These are phyloP conservation scores for Glaucopsyche alexis DNA, from an alignment of 2,888 invertebrate genomes.

Conservation along the genomic window DNA sequence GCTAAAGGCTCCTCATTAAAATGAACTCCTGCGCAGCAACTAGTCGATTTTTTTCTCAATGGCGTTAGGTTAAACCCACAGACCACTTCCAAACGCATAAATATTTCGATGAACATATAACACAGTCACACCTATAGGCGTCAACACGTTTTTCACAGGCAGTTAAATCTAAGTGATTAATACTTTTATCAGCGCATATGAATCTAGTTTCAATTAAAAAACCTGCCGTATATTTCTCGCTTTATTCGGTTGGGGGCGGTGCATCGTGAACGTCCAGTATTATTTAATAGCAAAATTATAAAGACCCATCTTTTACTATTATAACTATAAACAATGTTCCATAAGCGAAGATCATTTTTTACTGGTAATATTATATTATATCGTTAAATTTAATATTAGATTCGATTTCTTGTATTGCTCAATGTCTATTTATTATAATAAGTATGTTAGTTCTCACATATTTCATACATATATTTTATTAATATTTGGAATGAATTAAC, in stretches of 20 bases:
- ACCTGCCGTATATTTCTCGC: conserved; percentile 75
- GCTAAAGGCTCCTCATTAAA: no score
- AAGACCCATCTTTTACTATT: conserved; percentile 50
- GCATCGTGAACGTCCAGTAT: conserved; percentile 50
- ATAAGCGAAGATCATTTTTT: conserved; percentile 50
- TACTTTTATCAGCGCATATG: conserved; percentile 67
- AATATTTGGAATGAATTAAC: background rate
- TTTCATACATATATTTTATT: conserved; percentile 47
- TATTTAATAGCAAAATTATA: conserved; percentile 51
- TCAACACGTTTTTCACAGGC: conserved; percentile 51
- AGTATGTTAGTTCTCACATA: conserved; percentile 65
- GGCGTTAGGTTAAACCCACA: background rate
- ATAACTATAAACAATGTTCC: conserved; percentile 43
- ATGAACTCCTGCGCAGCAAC: background rate
- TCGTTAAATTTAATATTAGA: conserved; percentile 79
- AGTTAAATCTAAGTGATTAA: conserved; percentile 65
- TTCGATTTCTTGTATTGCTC: conserved; percentile 75
- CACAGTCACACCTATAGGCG: conserved; percentile 45
- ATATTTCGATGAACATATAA: background rate
- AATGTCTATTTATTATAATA: conserved; percentile 67
- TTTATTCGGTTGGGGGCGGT: conserved; percentile 75
- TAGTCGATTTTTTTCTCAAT: background rate
- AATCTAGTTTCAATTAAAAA: conserved; percentile 79
- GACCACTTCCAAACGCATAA: background rate
- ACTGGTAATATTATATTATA: conserved; percentile 71